A percentile compares a stretch with the other conserved stretches of the same genome.
Conservation (phyloP, 2,113 vertebrate genomes). For the Osmerus mordax region DNA sequence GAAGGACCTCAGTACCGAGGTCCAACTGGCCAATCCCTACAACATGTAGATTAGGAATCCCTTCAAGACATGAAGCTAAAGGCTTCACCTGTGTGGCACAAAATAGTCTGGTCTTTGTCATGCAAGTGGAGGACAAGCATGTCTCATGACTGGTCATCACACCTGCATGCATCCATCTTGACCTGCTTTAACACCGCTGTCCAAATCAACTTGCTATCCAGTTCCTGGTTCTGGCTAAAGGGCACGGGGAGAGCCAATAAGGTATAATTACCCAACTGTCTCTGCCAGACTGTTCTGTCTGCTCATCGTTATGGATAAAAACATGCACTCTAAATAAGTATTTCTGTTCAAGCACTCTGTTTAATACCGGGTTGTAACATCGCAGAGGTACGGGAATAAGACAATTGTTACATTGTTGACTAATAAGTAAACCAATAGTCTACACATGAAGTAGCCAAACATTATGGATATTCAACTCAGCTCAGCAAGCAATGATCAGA, state of each 20-base stretch:
- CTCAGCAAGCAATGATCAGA: no score
- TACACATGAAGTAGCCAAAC: no score
- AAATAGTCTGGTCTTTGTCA: no score
- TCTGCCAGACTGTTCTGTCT: neutral
- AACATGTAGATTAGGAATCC: neutral
- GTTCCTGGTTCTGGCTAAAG: neutral
- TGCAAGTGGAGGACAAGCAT: neutral
- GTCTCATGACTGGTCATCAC: neutral
- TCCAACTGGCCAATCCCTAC: neutral
- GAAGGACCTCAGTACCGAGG: neutral
- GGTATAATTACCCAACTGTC: constrained; percentile 5
- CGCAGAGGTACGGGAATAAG: constrained; percentile 1
- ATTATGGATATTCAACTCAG: no score
- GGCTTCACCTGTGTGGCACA: no score
- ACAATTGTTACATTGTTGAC: neutral
- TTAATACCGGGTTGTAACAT: constrained; percentile 24
- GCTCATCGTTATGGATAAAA: constrained; percentile 31
- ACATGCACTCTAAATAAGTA: constrained; percentile 21
- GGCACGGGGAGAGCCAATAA: neutral
- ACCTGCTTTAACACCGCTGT: no score
- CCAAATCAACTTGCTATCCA: neutral
- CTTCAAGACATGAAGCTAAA: neutral
- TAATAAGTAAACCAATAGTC: no score
- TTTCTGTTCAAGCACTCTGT: neutral
- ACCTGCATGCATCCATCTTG: neutral